Conservation (phyloP, 2,888 invertebrate species). For the Hydrotaea cyrtoneurina region DNA sequence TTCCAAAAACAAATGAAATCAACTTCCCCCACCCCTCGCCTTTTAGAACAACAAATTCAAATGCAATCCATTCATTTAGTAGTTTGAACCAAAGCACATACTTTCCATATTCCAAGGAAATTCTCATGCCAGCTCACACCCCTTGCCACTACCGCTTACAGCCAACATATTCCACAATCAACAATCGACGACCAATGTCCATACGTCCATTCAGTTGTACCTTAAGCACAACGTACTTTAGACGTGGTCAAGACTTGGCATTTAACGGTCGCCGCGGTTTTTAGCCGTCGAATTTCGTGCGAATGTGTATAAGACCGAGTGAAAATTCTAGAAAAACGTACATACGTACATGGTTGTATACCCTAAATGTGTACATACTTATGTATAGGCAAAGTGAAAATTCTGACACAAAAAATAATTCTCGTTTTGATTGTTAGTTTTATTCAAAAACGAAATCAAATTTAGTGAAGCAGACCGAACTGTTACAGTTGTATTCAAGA, state of each 20-base stretch:
- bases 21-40: background rate
- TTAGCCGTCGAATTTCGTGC: conserved; percentile 14
- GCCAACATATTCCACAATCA: conserved; percentile 56
- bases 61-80: conserved; percentile 35
- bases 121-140: conserved; percentile 41
- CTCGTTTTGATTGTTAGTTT: no score
- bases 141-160: conserved; percentile 6
- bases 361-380: background rate
- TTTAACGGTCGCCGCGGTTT: conserved; percentile 70
- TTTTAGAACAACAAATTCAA: conserved; percentile 24
- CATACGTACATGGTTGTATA: background rate
- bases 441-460: background rate
- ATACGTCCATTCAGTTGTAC: conserved; percentile 66
- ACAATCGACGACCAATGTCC: conserved; percentile 67
- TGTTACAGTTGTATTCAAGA: background rate
- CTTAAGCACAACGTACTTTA: conserved; percentile 75
- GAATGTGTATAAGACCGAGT: conserved; percentile 27
- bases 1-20: conserved; percentile 20
- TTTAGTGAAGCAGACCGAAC: background rate
- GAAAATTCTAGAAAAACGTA: conserved; percentile 2
- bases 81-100: conserved; percentile 29
- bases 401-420: background rate
- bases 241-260: conserved; percentile 78
- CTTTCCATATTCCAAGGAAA: conserved; percentile 66
- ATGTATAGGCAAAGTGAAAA: background rate